These are phyloP conservation scores for Cheilosia grossa DNA, from an alignment of 2,888 invertebrate species.

Conservation along the genomic window DNA sequence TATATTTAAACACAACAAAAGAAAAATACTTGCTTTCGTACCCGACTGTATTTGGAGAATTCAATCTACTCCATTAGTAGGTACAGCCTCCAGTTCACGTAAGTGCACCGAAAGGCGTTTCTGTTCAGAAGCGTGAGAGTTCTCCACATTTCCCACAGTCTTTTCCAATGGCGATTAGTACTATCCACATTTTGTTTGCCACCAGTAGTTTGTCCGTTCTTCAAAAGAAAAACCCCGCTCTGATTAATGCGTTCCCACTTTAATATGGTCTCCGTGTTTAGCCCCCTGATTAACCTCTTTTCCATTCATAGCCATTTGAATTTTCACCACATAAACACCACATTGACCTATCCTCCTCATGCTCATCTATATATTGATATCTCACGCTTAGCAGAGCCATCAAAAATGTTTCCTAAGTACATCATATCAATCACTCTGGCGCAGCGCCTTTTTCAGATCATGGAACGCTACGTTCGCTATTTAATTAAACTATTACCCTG, in stretches of 20 bases:
- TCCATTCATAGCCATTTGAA: neutral
- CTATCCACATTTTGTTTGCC: neutral
- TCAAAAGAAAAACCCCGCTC: neutral
- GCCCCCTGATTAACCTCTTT: constrained; percentile 1
- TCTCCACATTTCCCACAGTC: no score
- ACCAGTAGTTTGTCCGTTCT: neutral
- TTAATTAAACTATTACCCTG: constrained; percentile 51
- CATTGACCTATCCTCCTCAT: constrained; percentile 8
- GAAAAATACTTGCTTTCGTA: no score
- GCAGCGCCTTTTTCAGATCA: constrained; percentile 43
- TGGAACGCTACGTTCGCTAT: constrained; percentile 41
- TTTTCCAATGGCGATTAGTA: neutral
- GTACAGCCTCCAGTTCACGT: no score
- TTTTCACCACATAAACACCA: constrained; percentile 40
- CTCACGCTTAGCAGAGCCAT: neutral
- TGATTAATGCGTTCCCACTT: neutral
- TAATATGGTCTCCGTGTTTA: neutral
- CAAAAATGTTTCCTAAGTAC: constrained; percentile 12
- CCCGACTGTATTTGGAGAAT: no score
- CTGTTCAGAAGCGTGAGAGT: no score
- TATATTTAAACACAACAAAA: no score
- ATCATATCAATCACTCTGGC: constrained; percentile 31
- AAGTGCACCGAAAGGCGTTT: no score
- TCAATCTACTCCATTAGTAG: no score
- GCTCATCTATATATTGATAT: neutral